A percentile compares a stretch with the other conserved stretches of the same genome.
phyloP scores from a whole-genome alignment of 2,113 vertebrate species.

The Hemichromis elongatus region DNA sequence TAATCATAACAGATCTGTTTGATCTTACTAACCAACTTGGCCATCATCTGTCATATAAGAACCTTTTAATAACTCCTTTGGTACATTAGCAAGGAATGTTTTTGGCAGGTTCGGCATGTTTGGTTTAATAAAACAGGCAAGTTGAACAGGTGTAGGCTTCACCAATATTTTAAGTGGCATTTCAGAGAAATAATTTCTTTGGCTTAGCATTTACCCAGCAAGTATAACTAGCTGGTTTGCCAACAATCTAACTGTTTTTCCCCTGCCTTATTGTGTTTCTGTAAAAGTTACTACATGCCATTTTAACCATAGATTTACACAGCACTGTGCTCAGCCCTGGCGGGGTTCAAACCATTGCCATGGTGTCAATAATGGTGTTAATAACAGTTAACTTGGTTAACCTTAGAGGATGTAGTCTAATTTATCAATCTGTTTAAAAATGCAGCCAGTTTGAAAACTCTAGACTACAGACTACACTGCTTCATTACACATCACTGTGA shows the following conservation, averaged over 20 bases:
- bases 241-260: background rate
- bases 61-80: background rate
- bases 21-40: background rate
- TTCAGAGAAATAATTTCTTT: background rate
- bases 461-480: background rate
- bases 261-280: background rate
- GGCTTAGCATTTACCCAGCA: background rate
- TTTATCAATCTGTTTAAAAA: background rate
- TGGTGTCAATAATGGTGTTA: background rate
- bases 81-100: background rate
- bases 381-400: background rate
- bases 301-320: background rate
- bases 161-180: background rate
- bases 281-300: background rate
- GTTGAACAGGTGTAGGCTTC: background rate
- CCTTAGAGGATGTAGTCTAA: background rate
- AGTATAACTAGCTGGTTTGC: background rate
- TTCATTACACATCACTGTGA: background rate
- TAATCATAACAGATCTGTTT: background rate
- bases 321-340: background rate
- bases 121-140: background rate
- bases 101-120: background rate
- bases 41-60: background rate
- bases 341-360: background rate
- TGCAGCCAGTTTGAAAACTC: background rate